A percentile compares a stretch with the other conserved stretches of the same genome.
Evolutionary conservation across 1,140 invertebrate genomes (phyloP).

Genomic region (Aphaenogaster floridana): DNA sequence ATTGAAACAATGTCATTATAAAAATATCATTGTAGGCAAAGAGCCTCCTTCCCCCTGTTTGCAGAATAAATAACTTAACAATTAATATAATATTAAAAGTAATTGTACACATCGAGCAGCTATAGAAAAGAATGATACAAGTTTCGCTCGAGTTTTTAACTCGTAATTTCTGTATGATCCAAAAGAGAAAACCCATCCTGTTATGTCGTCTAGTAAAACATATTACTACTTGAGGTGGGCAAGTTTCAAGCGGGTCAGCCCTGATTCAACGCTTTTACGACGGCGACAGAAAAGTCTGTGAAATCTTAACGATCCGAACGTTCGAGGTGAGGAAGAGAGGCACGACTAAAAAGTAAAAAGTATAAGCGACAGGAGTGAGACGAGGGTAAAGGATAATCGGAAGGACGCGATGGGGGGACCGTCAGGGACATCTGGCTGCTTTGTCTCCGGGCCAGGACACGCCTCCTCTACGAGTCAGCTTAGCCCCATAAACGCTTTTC

Average conservation of each 20-base stretch:
- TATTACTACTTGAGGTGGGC: conserved; percentile 4
- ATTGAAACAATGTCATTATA: background rate
- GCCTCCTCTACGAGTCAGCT: conserved; percentile 77
- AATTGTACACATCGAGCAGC: background rate
- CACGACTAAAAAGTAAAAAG: conserved; percentile 55
- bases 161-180: background rate
- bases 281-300: conserved; percentile 23
- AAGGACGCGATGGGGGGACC: conserved; percentile 66
- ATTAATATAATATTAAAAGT: background rate
- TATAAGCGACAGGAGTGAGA: conserved; percentile 58
- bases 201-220: conserved; percentile 14
- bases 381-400: conserved; percentile 75
- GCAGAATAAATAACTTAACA: background rate
- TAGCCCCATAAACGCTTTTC: conserved; percentile 76
- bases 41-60: no score
- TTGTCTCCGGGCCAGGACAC: conserved; percentile 80
- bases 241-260: conserved; percentile 34
- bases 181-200: background rate
- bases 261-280: conserved; percentile 41
- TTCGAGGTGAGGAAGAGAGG: conserved; percentile 11
- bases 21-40: background rate
- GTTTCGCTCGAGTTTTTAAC: background rate
- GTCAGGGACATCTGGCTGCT: conserved; percentile 79
- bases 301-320: conserved; percentile 61
- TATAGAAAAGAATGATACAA: background rate